Conservation (phyloP, 2,797 vertebrate genomes). For the Pangasius mekongensis region DNA sequence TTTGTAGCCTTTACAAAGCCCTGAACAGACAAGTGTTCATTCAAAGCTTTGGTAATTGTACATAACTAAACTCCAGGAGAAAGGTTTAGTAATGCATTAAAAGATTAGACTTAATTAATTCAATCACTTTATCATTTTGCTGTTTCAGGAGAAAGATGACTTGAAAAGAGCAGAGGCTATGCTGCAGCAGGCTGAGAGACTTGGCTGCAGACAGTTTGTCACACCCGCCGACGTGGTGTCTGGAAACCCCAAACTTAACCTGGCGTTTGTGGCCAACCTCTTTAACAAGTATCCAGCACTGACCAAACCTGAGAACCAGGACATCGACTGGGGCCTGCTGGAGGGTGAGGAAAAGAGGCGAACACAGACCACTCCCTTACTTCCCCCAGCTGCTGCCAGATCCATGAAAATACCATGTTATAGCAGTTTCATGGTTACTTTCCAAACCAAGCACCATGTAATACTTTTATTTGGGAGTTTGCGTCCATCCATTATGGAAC, state of each 20-base stretch:
- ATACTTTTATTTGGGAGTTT: not conserved
- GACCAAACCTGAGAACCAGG: slow-evolving; percentile 91
- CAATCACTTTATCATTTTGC: not conserved
- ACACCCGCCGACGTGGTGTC: slow-evolving; percentile 86
- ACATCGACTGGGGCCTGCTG: slow-evolving; percentile 87
- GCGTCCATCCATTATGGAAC: not conserved
- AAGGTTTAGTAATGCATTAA: not conserved
- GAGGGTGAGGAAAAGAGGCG: slow-evolving; percentile 76
- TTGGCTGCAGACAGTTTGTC: slow-evolving; percentile 93
- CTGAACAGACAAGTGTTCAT: not conserved
- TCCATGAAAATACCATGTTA: not conserved
- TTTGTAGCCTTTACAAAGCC: not conserved
- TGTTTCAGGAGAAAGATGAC: slow-evolving; percentile 87
- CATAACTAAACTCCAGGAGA: not conserved
- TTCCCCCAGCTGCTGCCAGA: not conserved
- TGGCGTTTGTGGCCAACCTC: slow-evolving; percentile 95
- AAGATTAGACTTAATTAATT: not conserved
- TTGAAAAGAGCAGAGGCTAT: slow-evolving; percentile 85
- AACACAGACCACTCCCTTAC: not conserved
- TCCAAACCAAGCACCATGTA: not conserved
- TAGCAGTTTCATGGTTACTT: not conserved
- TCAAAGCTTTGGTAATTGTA: not conserved
- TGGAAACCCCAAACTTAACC: slow-evolving; percentile 92
- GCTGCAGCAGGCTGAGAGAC: slow-evolving; percentile 87
- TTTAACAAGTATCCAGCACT: slow-evolving; percentile 97